A percentile compares a stretch with the other conserved stretches of the same genome.
These are phyloP conservation scores for Periplaneta americana DNA, from an alignment of 1,140 invertebrate genomes.

Conservation along the genomic window DNA sequence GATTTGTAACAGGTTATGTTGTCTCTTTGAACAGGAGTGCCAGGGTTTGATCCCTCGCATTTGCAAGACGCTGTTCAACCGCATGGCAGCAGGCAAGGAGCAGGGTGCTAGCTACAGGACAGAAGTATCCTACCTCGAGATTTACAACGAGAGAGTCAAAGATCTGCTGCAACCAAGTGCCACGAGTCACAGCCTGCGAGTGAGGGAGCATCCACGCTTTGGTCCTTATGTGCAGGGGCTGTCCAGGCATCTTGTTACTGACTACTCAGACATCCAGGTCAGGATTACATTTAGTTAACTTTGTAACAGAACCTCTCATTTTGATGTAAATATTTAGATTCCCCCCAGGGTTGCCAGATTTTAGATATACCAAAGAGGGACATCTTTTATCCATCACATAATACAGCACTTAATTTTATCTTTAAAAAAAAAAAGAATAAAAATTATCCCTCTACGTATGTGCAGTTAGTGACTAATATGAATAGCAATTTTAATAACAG, in stretches of 20 bases:
- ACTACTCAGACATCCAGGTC: conserved; percentile 79
- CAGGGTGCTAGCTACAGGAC: conserved; percentile 76
- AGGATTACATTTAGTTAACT: conserved; percentile 20
- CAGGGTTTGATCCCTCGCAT: conserved; percentile 84
- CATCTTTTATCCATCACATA: no score
- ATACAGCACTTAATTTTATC: no score
- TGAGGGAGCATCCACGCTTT: conserved; percentile 85
- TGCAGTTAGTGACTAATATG: no score
- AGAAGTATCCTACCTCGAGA: conserved; percentile 84
- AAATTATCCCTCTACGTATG: no score
- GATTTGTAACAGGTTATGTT: no score
- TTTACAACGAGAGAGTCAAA: conserved; percentile 87
- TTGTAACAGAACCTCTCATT: no score
- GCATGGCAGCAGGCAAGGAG: conserved; percentile 71
- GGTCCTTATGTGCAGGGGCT: conserved; percentile 93
- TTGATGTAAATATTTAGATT: no score
- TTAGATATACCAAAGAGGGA: no score
- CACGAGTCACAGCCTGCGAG: conserved; percentile 63
- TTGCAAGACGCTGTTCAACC: conserved; percentile 68
- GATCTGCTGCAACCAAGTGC: conserved; percentile 70
- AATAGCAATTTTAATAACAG: no score
- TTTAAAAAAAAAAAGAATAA: no score
- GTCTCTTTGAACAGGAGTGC: conserved; percentile 50
- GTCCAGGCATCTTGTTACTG: conserved; percentile 78
- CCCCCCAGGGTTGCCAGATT: no score